A percentile compares a stretch with the other conserved stretches of the same genome.
Conservation (phyloP, 2,888 invertebrate species). For the Polyommatus iphigenia region DNA sequence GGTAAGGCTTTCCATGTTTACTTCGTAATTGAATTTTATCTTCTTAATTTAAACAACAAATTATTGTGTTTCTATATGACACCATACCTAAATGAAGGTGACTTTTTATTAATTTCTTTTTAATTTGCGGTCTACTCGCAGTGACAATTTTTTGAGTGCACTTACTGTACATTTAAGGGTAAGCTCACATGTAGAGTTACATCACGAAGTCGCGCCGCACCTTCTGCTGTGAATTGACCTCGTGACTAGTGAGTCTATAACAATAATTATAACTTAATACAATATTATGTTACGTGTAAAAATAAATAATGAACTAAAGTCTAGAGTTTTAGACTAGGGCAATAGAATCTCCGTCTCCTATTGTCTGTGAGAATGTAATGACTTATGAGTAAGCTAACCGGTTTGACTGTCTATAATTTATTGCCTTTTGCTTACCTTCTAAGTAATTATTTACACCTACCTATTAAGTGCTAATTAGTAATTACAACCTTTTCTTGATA, state of each 20-base stretch:
- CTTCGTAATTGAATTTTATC: no score
- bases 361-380: slow-evolving; percentile 13
- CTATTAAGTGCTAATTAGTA: neutral
- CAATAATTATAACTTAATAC: neutral
- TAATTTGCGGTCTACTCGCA: no score
- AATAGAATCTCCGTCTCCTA: neutral
- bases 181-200: neutral
- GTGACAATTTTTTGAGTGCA: no score
- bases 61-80: no score
- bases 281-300: no score
- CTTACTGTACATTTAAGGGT: neutral
- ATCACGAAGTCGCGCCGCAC: no score
- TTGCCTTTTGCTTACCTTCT: neutral
- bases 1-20: no score
- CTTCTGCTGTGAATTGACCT: neutral
- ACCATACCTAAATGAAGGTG: no score
- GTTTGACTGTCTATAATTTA: slow-evolving; percentile 1
- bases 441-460: slow-evolving; percentile 4
- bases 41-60: no score
- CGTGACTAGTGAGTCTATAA: neutral
- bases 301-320: neutral
- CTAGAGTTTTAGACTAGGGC: neutral
- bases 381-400: slow-evolving; percentile 1
- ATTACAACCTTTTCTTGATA: neutral
- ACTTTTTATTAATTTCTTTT: no score